A percentile compares a stretch with the other conserved stretches of the same genome.
Evolutionary conservation across 2,113 vertebrate genomes (phyloP).

Genomic region (Sardina pilchardus): DNA sequence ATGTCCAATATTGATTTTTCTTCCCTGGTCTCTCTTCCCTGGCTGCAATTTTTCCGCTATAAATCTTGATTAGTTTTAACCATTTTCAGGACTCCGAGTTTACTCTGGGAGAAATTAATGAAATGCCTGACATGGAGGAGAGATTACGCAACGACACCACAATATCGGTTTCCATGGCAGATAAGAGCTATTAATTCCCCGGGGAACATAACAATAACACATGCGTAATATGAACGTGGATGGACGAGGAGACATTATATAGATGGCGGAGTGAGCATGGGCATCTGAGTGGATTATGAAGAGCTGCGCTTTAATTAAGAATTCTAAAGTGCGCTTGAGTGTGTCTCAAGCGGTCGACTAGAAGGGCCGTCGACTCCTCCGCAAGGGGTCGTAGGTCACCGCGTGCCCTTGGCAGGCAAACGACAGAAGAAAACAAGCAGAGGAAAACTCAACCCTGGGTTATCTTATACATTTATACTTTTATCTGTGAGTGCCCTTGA

Average conservation of each 20-base stretch:
- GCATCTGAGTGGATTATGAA: background rate
- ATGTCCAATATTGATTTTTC: conserved; percentile 9
- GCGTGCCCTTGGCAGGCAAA: too few species aligned
- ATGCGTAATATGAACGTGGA: background rate
- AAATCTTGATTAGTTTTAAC: conserved; percentile 7
- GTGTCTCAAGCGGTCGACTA: background rate
- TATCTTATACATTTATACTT: background rate
- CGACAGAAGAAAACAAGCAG: background rate
- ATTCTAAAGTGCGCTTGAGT: background rate
- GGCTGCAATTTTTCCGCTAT: background rate
- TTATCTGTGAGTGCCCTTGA: background rate
- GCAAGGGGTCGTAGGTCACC: background rate
- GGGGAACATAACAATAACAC: background rate
- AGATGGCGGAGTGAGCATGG: background rate
- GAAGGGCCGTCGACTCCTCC: background rate
- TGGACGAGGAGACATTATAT: background rate
- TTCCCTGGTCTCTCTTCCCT: background rate
- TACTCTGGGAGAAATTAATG: background rate
- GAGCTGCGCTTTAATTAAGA: background rate
- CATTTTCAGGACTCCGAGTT: background rate
- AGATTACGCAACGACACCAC: background rate
- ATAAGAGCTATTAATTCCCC: conserved; percentile 6
- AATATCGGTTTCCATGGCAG: conserved; percentile 2
- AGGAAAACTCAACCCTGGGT: background rate
- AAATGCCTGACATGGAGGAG: background rate